Evolutionary conservation across 2,113 vertebrate genomes (phyloP).

Genomic region (Trichechus manatus): DNA sequence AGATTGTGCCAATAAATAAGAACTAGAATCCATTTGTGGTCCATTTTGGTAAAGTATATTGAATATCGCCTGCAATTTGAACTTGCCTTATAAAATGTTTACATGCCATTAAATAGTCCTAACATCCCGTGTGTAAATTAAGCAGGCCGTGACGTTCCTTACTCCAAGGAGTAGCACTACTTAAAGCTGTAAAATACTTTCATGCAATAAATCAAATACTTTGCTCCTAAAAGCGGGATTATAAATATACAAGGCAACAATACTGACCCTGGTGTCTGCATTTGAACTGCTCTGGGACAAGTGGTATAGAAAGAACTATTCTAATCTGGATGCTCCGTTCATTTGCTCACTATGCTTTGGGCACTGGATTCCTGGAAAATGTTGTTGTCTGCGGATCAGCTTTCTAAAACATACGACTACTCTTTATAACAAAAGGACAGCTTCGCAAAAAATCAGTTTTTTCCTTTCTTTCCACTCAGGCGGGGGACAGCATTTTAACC

Average conservation of each 20-base stretch:
- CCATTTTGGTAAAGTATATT: conserved; percentile 89
- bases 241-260: conserved; percentile 86
- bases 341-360: conserved; percentile 18
- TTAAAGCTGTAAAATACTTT: conserved; percentile 86
- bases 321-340: conserved; percentile 63
- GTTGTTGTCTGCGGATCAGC: conserved; percentile 46
- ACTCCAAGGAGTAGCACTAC: conserved; percentile 82
- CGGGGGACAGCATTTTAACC: not conserved
- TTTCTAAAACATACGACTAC: conserved; percentile 61
- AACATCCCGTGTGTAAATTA: conserved; percentile 90
- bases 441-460: not conserved
- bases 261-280: conserved; percentile 81
- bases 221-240: conserved; percentile 87
- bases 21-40: conserved; percentile 89
- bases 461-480: not conserved
- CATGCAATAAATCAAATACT: conserved; percentile 86
- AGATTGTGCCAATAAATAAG: conserved; percentile 87
- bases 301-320: conserved; percentile 71
- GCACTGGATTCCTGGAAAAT: conserved; percentile 56
- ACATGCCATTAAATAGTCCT: conserved; percentile 90
- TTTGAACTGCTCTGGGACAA: conserved; percentile 75
- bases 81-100: conserved; percentile 91
- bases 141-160: conserved; percentile 87
- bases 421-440: conserved; percentile 60
- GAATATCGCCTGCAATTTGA: conserved; percentile 88